Base-by-base conservation (phyloP, 1,140 invertebrate species). In the Drosophila equinoxialis region DNA sequence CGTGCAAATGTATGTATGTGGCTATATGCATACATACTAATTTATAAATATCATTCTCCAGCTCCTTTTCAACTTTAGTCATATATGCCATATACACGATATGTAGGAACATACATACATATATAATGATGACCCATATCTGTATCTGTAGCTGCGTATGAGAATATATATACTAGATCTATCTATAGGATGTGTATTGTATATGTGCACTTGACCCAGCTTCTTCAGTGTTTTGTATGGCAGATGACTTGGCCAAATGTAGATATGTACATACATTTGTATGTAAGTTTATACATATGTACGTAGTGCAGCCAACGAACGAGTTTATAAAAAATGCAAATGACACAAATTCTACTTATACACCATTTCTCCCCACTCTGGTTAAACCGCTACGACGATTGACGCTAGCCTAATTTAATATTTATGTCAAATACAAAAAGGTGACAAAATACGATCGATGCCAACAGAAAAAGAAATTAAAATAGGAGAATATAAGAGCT, bases 321-420 rank as follows among this genome's bases (percentile, higher is more conserved):
- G 57, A 68, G 72, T 67, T 67, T 68, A 84, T 84, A 63, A 81
- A 74, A 73, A 70, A 85, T 85, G 77, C 81, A 81, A 78, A 86
- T 71, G 70, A 71, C 73, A 74, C 66, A 70, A 67, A 77, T 74
- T 77, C 55, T 41, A 54, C 17, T 23, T 17, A 45, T 45, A 59
- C 6, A 14, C 48, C 42, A 48, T 35, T 51, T 3, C 14, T 59
- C 14, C 11, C 39, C 30, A 3, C 30, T 23, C 35, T 39, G 63
- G 57, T 8, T 71, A 35, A 37, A 13, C 37, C 30, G 10, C 33
- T 65, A 30, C 51, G n/a, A 51, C 57, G 11, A 59, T 59, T 59
- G 57, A 37, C n/a, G 30, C 57, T 33, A 59, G 14, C 14, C 17
- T 59, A 17, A 37, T 59, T 10, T 23, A 23, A 51, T 23, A 51